Evolutionary conservation across 1,140 invertebrate genomes (phyloP).

Genomic region (Doryteuthis pealeii): DNA sequence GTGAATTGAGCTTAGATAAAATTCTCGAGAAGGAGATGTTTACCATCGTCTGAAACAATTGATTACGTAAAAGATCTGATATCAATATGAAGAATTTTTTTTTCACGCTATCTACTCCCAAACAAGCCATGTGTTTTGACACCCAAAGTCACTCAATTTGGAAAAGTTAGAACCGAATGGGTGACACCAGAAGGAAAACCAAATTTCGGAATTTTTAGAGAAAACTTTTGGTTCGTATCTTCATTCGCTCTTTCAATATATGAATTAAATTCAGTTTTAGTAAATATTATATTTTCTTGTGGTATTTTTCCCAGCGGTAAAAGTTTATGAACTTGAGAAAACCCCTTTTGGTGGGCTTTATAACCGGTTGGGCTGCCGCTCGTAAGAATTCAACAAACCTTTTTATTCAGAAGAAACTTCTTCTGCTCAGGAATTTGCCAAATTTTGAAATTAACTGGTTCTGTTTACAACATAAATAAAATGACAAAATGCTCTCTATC

Average conservation of each 20-base stretch:
- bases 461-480: too few species aligned
- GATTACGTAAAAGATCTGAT: slow-evolving; percentile 20
- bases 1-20: neutral
- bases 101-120: slow-evolving; percentile 52
- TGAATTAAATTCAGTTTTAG: too few species aligned
- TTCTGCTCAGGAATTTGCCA: too few species aligned
- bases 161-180: slow-evolving; percentile 58
- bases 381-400: too few species aligned
- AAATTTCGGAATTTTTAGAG: slow-evolving; percentile 49
- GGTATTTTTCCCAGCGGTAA: too few species aligned
- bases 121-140: slow-evolving; percentile 61
- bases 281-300: too few species aligned
- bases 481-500: too few species aligned
- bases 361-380: too few species aligned
- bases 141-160: slow-evolving; percentile 44
- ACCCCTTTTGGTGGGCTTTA: too few species aligned
- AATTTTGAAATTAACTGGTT: too few species aligned
- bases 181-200: slow-evolving; percentile 43
- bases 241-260: slow-evolving; percentile 1
- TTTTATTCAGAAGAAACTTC: too few species aligned
- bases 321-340: too few species aligned
- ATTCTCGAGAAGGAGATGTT: neutral
- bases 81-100: slow-evolving; percentile 58
- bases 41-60: neutral
- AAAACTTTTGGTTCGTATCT: slow-evolving; percentile 49